phyloP scores from a whole-genome alignment of 2,888 invertebrate genomes.

The Scaptomyza reducta region DNA sequence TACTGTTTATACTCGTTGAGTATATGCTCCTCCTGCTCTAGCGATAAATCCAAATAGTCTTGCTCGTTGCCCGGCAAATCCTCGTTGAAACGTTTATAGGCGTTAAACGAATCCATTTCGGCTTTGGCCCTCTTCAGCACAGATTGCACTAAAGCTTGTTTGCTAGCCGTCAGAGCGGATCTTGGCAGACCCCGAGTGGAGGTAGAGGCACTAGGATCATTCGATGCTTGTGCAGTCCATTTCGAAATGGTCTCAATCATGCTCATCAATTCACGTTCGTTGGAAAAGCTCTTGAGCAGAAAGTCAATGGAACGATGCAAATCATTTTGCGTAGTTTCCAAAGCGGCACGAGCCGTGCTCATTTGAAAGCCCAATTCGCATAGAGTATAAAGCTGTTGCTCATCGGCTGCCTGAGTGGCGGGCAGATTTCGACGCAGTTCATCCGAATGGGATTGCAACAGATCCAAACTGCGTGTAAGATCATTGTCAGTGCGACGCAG shows the following conservation, averaged over 20 bases:
- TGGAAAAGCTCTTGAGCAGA: conserved; percentile 84
- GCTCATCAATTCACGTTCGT: conserved; percentile 65
- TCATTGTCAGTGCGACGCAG: conserved; percentile 81
- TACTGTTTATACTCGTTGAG: conserved; percentile 88
- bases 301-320: conserved; percentile 86
- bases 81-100: conserved; percentile 87
- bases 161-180: conserved; percentile 42
- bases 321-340: conserved; percentile 86
- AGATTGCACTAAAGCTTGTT: conserved; percentile 44
- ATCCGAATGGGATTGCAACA: conserved; percentile 75
- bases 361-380: conserved; percentile 87
- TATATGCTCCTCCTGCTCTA: conserved; percentile 89
- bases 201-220: conserved; percentile 45
- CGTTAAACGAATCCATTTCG: conserved; percentile 81
- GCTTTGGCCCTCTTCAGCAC: conserved; percentile 66
- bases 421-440: conserved; percentile 70
- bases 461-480: conserved; percentile 54
- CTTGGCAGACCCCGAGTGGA: conserved; percentile 1
- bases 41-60: conserved; percentile 89
- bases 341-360: conserved; percentile 85
- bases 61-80: conserved; percentile 87
- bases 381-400: conserved; percentile 42
- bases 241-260: conserved; percentile 79
- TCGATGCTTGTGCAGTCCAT: conserved; percentile 76
- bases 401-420: conserved; percentile 48